Evolutionary conservation across 1,140 invertebrate species (phyloP).

Genomic region (Meteorus sp.): DNA sequence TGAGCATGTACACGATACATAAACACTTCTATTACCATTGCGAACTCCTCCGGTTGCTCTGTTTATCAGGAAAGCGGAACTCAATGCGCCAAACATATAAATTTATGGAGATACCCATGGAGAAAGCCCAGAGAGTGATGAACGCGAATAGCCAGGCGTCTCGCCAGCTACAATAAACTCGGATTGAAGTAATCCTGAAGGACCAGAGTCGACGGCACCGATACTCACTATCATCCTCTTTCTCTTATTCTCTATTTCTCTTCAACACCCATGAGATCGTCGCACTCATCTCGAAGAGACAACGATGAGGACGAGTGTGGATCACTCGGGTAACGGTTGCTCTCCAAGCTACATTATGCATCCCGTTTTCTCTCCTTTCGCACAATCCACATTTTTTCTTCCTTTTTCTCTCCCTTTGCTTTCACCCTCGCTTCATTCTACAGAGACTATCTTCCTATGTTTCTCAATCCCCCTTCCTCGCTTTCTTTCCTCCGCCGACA

Average conservation of each 20-base stretch:
- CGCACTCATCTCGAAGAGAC: background rate
- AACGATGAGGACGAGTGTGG: slow-evolving; percentile 21
- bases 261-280: background rate
- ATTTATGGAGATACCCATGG: background rate
- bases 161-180: slow-evolving; percentile 25
- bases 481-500: too few relatives aligned
- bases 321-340: slow-evolving; percentile 29
- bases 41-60: too few relatives aligned
- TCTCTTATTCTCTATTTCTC: too few relatives aligned
- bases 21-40: too few relatives aligned
- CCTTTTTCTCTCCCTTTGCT: background rate
- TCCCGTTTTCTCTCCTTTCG: slow-evolving; percentile 25
- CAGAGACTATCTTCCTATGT: background rate
- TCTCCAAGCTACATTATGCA: slow-evolving; percentile 32
- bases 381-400: slow-evolving; percentile 19
- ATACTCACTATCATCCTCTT: background rate
- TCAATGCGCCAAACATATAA: background rate
- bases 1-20: too few relatives aligned
- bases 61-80: background rate
- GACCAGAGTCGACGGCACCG: background rate
- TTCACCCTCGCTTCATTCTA: background rate
- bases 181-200: slow-evolving; percentile 29
- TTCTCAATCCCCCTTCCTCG: slow-evolving; percentile 1
- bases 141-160: background rate
- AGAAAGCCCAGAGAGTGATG: too few relatives aligned